Base-by-base conservation (phyloP, 37 sponge, comb jelly and placozoan genomes). In the Geodia barretti region DNA sequence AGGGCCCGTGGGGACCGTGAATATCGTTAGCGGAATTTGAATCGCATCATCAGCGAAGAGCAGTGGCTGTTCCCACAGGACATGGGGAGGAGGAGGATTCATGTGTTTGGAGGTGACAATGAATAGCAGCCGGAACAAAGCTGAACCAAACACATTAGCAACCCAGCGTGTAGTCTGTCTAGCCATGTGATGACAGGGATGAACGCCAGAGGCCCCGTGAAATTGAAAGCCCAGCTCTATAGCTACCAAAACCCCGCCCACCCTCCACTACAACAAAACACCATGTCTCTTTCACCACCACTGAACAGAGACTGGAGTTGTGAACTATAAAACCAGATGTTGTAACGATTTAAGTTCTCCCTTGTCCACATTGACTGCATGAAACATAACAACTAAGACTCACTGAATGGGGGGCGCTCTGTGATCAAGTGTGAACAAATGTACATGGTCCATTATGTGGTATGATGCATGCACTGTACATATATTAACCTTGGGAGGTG, bases 351-450 rank as follows among this genome's bases (percentile, higher is more conserved):
- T 19, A 11, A 58, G 60, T 19, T 11, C 60, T 58, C 19, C 60
- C 60, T 20, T 58, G 17, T 19, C 11, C 60, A 19, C 60, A 58
- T 58, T 58, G 17, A 58, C 17, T 20, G 19, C 60, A 58, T 58
- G 60, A 11, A 58, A 11, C 60, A 19, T 58, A 64, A 26, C 29
- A 11, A 23, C 65, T 23, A 82, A 80, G 61, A 70, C n/a, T n/a
- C n/a, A n/a, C n/a, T 47, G 54, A 47, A 17, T 47, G 14, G 54
- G 54, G n/a, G n/a, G n/a, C n/a, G n/a, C n/a, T n/a, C n/a, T n/a
- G n/a, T n/a, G n/a, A n/a, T n/a, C n/a, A n/a, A n/a, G n/a, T n/a
- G n/a, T n/a, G n/a, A n/a, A n/a, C n/a, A n/a, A n/a, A n/a, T n/a
- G n/a, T n/a, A n/a, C n/a, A n/a, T n/a, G n/a, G n/a, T n/a, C n/a